Base-by-base conservation (phyloP, 37 sponge, comb jelly and placozoan species). In the Aplysina aerophoba region DNA sequence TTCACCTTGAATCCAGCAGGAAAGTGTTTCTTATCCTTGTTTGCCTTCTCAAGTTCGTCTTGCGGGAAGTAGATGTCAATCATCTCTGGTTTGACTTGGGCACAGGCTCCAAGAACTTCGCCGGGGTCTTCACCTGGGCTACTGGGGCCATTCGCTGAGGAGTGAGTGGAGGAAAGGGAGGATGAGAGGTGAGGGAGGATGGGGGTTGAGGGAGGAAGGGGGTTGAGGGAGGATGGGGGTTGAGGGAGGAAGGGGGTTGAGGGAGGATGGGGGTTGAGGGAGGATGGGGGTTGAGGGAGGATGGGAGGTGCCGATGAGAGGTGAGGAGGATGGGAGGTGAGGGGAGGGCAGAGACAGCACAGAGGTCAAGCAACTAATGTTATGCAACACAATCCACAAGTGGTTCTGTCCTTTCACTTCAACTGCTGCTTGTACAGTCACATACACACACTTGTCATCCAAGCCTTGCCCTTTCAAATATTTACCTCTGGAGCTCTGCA, bases 11-110 rank as follows among this genome's bases (percentile, higher is more conserved):
- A 93, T 8, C 67, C 83, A 20, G 84, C 56, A 16, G 91, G 91
- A 78, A 81, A 83, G 58, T 89, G 91, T 54, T 77, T 86, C 80
- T 97, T 97, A 83, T 97, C 97, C 58, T 97, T 97, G 83, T 97
- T 94, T 15, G 95, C 95, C 40, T 92, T 92, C 78, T 97, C 97
- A 22, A 94, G 73, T 73, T 97, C 97, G 0, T 84, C 59, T 66
- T 91, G 86, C 20, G 93, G 89, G 4, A 97, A 71, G n/a, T 85
- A 58, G 56, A 92, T 88, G 22, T 85, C 89, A 0, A 65, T 86
- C 28, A 73, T 87, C 55, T 87, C 83, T 27, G 80, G 79, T 38
- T 35, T 36, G 15, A 63, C 44, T 87, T 89, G 80, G 50, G 50
- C 50, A 44, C 50, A 44, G 50, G 50, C 50, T 11, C 50, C 50